Percentiles rank a stretch among this genome's conserved stretches.
Evolutionary conservation across 2,888 invertebrate species (phyloP).

Genomic region (Drosophila engyochracea): DNA sequence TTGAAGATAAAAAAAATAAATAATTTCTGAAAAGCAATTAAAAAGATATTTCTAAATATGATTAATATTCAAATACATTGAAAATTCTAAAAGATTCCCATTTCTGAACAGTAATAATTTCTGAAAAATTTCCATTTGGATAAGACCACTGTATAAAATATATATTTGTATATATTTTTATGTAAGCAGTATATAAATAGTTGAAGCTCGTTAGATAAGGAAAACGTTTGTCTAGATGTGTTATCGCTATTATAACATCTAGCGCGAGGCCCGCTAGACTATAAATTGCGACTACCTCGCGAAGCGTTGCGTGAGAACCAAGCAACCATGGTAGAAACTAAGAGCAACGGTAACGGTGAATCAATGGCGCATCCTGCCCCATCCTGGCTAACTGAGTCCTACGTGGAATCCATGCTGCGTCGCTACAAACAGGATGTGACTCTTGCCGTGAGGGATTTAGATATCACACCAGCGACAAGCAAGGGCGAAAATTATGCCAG

Average conservation of each 20-base stretch:
- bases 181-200: background rate
- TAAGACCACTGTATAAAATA: background rate
- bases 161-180: background rate
- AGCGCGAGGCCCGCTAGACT: slow-evolving; percentile 7
- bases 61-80: background rate
- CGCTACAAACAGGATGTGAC: slow-evolving; percentile 62
- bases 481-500: slow-evolving; percentile 82
- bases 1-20: background rate
- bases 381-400: slow-evolving; percentile 72
- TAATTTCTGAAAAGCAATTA: background rate
- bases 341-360: slow-evolving; percentile 10
- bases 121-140: background rate
- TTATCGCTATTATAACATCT: slow-evolving; percentile 16
- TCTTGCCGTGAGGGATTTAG: slow-evolving; percentile 57
- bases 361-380: slow-evolving; percentile 51
- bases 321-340: slow-evolving; percentile 56
- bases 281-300: slow-evolving; percentile 45
- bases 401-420: slow-evolving; percentile 70
- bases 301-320: slow-evolving; percentile 22
- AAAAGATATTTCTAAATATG: background rate
- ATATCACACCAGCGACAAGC: slow-evolving; percentile 66
- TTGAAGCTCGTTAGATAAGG: background rate
- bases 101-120: background rate
- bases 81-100: background rate
- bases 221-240: slow-evolving; percentile 29